A percentile compares a stretch with the other conserved stretches of the same genome.
Conservation (phyloP, 2,797 vertebrate genomes). For the Enteromius thamalakanensis region DNA sequence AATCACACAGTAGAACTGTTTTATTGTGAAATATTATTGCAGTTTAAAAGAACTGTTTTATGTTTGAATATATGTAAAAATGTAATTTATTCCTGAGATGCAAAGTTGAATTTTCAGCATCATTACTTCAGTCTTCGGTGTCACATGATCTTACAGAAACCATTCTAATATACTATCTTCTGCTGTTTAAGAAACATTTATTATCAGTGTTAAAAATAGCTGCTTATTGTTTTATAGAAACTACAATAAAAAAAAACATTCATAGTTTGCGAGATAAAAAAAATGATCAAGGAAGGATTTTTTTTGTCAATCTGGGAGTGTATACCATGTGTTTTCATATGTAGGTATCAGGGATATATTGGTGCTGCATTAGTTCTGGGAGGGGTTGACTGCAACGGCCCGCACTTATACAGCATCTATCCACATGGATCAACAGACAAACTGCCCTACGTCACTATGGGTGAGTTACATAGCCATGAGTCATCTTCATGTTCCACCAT, state of each 20-base stretch:
- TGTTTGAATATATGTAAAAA: neutral
- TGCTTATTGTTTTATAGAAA: neutral
- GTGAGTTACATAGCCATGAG: slow-evolving; percentile 75
- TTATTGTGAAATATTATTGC: neutral
- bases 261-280: neutral
- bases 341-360: slow-evolving; percentile 97
- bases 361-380: slow-evolving; percentile 93
- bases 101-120: neutral
- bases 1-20: neutral
- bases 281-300: too few relatives aligned
- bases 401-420: slow-evolving; percentile 97
- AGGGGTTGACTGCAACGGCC: slow-evolving; percentile 90
- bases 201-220: neutral
- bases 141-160: neutral
- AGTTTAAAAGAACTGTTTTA: neutral
- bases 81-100: neutral
- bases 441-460: slow-evolving; percentile 97
- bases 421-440: slow-evolving; percentile 98
- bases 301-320: too few relatives aligned
- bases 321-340: neutral
- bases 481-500: neutral
- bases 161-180: neutral
- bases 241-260: neutral
- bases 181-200: neutral
- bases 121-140: neutral